These are phyloP conservation scores for Chlorodrepanis virens DNA, from an alignment of 2,113 vertebrate genomes.

Conservation along the genomic window DNA sequence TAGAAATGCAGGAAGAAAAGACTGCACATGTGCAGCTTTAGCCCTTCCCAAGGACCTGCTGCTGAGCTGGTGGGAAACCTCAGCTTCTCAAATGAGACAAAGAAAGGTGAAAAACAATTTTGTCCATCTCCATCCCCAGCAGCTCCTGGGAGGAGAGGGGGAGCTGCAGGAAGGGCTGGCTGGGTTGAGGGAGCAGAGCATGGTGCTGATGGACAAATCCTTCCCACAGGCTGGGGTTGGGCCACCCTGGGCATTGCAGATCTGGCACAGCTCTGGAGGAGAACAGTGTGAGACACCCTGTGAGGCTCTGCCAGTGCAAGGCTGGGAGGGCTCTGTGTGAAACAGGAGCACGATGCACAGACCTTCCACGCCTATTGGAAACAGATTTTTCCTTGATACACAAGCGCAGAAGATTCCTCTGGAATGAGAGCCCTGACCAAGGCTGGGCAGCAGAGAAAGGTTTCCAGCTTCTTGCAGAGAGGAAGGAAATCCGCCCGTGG, in stretches of 20 bases:
- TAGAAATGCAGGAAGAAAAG: neutral
- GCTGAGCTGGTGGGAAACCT: neutral
- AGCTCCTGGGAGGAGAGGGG: neutral
- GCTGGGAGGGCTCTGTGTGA: constrained; percentile 14
- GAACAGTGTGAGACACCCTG: rapidly evolving
- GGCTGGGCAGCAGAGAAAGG: neutral
- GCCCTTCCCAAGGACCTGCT: neutral
- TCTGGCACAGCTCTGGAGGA: neutral
- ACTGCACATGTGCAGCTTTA: rapidly evolving
- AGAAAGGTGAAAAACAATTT: neutral
- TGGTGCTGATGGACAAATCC: neutral
- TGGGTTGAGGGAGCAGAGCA: neutral
- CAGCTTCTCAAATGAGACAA: neutral
- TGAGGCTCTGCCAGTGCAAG: neutral
- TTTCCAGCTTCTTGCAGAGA: neutral
- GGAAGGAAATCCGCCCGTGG: constrained; percentile 44
- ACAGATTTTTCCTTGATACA: constrained; percentile 36
- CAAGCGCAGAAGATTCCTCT: constrained; percentile 7
- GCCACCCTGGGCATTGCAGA: neutral
- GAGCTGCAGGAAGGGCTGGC: rapidly evolving
- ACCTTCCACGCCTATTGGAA: constrained; percentile 41
- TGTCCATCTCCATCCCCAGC: neutral
- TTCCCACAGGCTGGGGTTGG: neutral
- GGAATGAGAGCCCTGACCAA: constrained; percentile 29
- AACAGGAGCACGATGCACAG: constrained; percentile 2